A percentile compares a stretch with the other conserved stretches of the same genome.
Evolutionary conservation across 2,113 vertebrate species (phyloP).

Genomic region (Alectura lathami): DNA sequence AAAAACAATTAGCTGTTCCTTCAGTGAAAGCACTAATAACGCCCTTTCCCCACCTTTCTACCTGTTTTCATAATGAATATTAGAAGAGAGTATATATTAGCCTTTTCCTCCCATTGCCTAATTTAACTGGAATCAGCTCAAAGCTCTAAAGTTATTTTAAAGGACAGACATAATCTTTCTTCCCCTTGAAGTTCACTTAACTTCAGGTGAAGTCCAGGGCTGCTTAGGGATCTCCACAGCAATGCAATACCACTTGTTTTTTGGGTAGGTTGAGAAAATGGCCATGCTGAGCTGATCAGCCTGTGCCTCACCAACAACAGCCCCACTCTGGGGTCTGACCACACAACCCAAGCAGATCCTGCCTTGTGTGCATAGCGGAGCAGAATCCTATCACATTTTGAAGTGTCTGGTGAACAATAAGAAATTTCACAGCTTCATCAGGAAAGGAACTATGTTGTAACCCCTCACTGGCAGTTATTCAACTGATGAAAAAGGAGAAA

Average conservation of each 20-base stretch:
- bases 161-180: not conserved
- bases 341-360: not conserved
- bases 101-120: not conserved
- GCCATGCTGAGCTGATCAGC: not conserved
- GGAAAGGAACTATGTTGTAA: not conserved
- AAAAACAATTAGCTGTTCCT: not conserved
- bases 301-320: not conserved
- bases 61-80: not conserved
- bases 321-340: not conserved
- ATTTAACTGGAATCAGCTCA: not conserved
- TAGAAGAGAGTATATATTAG: not conserved
- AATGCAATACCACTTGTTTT: not conserved
- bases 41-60: not conserved
- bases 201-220: not conserved
- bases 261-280: not conserved
- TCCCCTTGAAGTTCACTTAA: not conserved
- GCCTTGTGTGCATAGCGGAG: accelerated
- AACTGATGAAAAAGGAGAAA: not conserved
- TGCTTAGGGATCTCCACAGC: not conserved
- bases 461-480: accelerated
- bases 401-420: not conserved
- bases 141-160: not conserved
- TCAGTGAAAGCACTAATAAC: not conserved
- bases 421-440: not conserved
- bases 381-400: not conserved